Base-by-base conservation (phyloP, 2,888 invertebrate genomes). In the Hypolimnas misippus region DNA sequence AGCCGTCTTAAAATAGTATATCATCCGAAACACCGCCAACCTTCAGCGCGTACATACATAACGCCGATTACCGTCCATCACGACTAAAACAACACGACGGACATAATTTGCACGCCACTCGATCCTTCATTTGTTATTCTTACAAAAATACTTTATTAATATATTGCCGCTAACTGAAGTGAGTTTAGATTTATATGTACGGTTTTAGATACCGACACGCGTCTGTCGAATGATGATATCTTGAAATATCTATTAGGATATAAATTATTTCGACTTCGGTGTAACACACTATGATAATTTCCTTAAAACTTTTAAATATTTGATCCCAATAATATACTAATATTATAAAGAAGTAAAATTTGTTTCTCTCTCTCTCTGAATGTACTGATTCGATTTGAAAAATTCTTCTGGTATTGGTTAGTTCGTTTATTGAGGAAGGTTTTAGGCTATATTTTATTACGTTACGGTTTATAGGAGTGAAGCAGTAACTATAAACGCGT, bases 41-140 rank as follows among this genome's bases (percentile, higher is more conserved):
- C 52, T 56, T 56, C 55, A 17, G 14, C 16, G 19, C 50, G 57
- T 44, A 59, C 62, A 63, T 51, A 58, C 60, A 69, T 66, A 68
- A 65, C 53, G 17, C 29, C 59, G 68, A 69, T 71, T 65, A 67
- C 60, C 70, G 71, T 73, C 65, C 63, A 72, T 72, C 73, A 71
- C 69, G 59, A 50, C 58, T 69, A 58, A 66, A 72, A 63, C 66
- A 70, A 70, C 73, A 70, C 61, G 53, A 56, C 63, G 65, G 44
- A 70, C 76, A 77, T 73, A 68, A 66, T 72, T 73, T 74, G 52
- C 67, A 58, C 61, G 65, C 57, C 65, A 73, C 69, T 72, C 76
- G 76, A 79, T 82, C 78, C 74, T 74, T 78, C 67, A 76, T 77
- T 78, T 85, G 83, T 85, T 87, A 82, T 82, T 78, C 76, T 81